These are phyloP conservation scores for Poeciliopsis retropinna DNA, from an alignment of 2,113 vertebrate genomes.

Conservation along the genomic window DNA sequence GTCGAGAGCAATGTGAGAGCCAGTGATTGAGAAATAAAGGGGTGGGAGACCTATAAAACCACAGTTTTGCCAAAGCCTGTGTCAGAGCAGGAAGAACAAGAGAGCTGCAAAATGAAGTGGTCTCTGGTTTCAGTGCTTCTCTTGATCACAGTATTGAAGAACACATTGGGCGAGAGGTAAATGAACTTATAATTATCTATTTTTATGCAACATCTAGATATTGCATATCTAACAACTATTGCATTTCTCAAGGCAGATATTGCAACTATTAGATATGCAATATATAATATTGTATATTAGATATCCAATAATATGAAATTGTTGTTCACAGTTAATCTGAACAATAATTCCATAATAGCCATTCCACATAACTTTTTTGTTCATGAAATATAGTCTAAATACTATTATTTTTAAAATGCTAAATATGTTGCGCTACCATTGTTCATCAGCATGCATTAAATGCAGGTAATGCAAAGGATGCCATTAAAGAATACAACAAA, in stretches of 20 bases:
- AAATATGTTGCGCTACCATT: not conserved
- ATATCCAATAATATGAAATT: not conserved
- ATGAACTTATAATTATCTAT: not conserved
- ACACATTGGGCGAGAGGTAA: conserved; percentile 39
- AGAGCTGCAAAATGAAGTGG: conserved; percentile 50
- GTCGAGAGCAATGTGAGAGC: conserved; percentile 20
- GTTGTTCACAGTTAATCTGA: too few relatives aligned
- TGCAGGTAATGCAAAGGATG: not conserved
- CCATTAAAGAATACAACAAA: not conserved
- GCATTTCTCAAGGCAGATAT: too few relatives aligned
- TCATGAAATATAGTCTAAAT: not conserved
- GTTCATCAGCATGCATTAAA: not conserved
- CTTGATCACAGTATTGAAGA: conserved; percentile 26
- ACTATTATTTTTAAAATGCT: not conserved
- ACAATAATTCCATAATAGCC: not conserved
- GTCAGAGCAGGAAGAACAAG: conserved; percentile 25
- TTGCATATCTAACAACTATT: too few relatives aligned
- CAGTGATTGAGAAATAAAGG: conserved; percentile 53
- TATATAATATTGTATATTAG: too few relatives aligned
- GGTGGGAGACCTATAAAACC: conserved; percentile 29
- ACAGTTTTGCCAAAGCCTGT: not conserved
- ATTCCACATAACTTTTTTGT: not conserved
- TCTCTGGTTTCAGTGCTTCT: conserved; percentile 27
- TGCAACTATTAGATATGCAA: too few relatives aligned
- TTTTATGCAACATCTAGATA: not conserved